A percentile compares a stretch with the other conserved stretches of the same genome.
phyloP scores from a whole-genome alignment of 2,888 invertebrate genomes.

The Nymphalis c-album region DNA sequence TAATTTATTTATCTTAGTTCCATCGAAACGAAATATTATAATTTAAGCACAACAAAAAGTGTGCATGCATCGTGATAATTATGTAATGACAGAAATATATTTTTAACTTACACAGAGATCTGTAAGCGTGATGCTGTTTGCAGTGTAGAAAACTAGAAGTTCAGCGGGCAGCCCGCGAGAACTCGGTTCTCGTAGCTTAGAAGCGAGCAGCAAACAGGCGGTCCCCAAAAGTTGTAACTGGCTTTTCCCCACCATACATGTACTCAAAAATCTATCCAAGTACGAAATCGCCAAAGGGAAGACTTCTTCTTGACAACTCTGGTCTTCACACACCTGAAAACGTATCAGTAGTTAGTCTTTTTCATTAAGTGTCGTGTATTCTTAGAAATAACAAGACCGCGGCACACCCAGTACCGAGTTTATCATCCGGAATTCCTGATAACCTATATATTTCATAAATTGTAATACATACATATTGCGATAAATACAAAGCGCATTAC shows the following conservation, averaged over 20 bases:
- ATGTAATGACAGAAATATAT: not conserved
- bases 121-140: slow-evolving; percentile 92
- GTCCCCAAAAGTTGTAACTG: slow-evolving; percentile 96
- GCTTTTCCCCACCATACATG: slow-evolving; percentile 89
- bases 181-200: slow-evolving; percentile 93
- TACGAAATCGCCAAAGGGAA: slow-evolving; percentile 95
- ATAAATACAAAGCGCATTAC: slow-evolving; percentile 65
- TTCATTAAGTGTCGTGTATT: slow-evolving; percentile 35
- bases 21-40: no score
- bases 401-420: slow-evolving; percentile 58
- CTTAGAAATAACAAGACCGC: slow-evolving; percentile 45
- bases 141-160: slow-evolving; percentile 94
- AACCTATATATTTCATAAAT: slow-evolving; percentile 73
- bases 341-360: slow-evolving; percentile 6
- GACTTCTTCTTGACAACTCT: slow-evolving; percentile 95
- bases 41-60: not conserved
- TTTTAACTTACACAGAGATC: slow-evolving; percentile 92
- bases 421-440: slow-evolving; percentile 77
- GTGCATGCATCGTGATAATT: not conserved
- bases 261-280: slow-evolving; percentile 95
- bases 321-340: slow-evolving; percentile 94
- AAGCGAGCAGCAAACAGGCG: slow-evolving; percentile 94
- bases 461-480: slow-evolving; percentile 66
- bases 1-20: no score
- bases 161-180: slow-evolving; percentile 88